Conservation (phyloP, 2,113 vertebrate species). For the Gavia stellata region DNA sequence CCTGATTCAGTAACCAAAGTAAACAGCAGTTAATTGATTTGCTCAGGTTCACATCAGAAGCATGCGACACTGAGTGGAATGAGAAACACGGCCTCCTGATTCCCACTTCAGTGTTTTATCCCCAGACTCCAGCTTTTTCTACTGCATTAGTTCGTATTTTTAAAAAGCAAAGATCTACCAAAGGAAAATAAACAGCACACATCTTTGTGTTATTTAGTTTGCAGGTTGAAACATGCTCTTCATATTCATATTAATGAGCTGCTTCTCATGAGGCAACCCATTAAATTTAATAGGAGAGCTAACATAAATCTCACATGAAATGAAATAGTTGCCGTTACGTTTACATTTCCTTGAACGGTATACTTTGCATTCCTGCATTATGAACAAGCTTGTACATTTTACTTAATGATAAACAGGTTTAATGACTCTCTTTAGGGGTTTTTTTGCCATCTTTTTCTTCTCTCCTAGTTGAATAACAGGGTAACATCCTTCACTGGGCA, state of each 20-base stretch:
- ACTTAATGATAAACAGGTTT: not conserved
- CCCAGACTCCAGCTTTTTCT: not conserved
- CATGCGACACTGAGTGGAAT: fast-evolving
- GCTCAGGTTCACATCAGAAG: not conserved
- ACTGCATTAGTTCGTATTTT: not conserved
- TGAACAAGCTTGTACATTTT: not conserved
- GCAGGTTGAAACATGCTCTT: slow-evolving; percentile 20
- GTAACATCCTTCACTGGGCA: not conserved
- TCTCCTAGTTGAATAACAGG: not conserved
- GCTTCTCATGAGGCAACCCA: slow-evolving; percentile 52
- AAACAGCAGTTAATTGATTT: slow-evolving; percentile 19
- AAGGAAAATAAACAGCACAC: slow-evolving; percentile 11
- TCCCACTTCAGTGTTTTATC: not conserved
- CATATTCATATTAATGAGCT: slow-evolving; percentile 59
- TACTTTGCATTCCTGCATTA: not conserved
- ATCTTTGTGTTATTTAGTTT: not conserved
- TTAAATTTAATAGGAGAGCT: slow-evolving; percentile 58
- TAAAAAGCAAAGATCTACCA: not conserved
- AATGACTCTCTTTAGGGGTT: not conserved
- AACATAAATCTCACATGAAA: slow-evolving; percentile 53
- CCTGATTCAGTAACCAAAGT: not conserved
- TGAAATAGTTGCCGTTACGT: slow-evolving; percentile 25
- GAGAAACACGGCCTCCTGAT: not conserved
- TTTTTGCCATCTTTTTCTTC: not conserved
- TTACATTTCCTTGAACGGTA: slow-evolving; percentile 2